Evolutionary conservation across 2,113 vertebrate species (phyloP).

Genomic region (Climacteris rufus): DNA sequence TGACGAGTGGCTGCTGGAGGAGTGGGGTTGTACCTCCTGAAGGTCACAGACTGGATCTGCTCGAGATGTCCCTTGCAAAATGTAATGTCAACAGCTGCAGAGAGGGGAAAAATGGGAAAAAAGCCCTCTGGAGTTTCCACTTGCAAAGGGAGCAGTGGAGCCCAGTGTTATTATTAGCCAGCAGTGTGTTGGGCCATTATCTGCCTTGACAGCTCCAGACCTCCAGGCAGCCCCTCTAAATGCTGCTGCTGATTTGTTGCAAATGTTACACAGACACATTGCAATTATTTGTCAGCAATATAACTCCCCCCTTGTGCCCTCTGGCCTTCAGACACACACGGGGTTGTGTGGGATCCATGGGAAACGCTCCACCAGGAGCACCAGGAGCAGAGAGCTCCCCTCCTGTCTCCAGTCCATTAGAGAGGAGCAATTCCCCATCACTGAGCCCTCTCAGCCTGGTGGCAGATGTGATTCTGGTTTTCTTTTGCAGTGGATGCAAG

Average conservation of each 20-base stretch:
- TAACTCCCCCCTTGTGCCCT: slow-evolving; percentile 1
- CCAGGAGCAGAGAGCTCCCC: neutral
- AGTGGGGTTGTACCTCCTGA: neutral
- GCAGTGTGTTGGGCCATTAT: slow-evolving; percentile 41
- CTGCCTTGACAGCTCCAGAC: slow-evolving; percentile 49
- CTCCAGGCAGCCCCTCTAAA: slow-evolving; percentile 43
- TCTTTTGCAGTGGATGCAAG: neutral
- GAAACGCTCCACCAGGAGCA: neutral
- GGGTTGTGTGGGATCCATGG: neutral
- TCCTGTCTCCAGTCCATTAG: neutral
- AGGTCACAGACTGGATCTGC: neutral
- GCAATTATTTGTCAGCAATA: slow-evolving; percentile 56
- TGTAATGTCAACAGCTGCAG: neutral
- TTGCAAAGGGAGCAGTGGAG: neutral
- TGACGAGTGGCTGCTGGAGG: neutral
- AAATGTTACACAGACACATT: slow-evolving; percentile 49
- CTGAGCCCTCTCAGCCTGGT: neutral
- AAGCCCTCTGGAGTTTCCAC: neutral
- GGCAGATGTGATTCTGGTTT: neutral
- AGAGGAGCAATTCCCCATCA: neutral
- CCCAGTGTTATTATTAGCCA: slow-evolving; percentile 17
- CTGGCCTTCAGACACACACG: neutral
- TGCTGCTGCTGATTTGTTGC: slow-evolving; percentile 29
- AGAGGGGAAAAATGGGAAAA: neutral
- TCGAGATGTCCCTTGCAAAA: neutral